phyloP scores from a whole-genome alignment of 2,113 vertebrate species.

The Gyps fulvus region DNA sequence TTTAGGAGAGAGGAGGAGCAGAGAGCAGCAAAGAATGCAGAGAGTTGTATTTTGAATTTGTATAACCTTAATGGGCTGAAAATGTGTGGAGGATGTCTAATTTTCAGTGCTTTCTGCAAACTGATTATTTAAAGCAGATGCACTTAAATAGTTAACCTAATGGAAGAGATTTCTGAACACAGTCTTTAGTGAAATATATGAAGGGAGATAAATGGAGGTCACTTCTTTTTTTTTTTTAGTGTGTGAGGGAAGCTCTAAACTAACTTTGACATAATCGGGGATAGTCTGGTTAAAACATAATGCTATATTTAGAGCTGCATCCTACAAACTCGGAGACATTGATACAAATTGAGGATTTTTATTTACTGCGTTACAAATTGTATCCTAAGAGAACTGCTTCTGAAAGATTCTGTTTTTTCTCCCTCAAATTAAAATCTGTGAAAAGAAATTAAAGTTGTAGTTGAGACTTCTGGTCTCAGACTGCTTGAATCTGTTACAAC shows the following conservation, averaged over 20 bases:
- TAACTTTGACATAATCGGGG: not conserved
- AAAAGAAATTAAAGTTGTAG: not conserved
- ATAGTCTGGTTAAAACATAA: not conserved
- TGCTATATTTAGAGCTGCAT: not conserved
- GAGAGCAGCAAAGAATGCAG: not conserved
- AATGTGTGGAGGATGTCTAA: not conserved
- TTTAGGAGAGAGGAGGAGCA: not conserved
- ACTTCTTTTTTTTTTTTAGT: not conserved
- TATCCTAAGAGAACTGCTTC: not conserved
- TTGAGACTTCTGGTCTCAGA: not conserved
- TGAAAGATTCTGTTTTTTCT: not conserved
- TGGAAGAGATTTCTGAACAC: not conserved
- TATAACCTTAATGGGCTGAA: not conserved
- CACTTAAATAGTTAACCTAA: not conserved
- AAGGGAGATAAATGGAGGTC: not conserved
- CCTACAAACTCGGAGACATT: not conserved
- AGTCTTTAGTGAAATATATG: not conserved
- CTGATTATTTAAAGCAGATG: not conserved
- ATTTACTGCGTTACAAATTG: not conserved
- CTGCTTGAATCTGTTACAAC: not conserved
- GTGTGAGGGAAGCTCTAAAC: accelerated
- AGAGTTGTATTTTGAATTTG: not conserved
- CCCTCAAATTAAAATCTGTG: not conserved
- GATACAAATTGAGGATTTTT: not conserved
- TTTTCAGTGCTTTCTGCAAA: not conserved